Base-by-base conservation (phyloP, 2,113 vertebrate genomes). In the Emydura subglobosa region DNA sequence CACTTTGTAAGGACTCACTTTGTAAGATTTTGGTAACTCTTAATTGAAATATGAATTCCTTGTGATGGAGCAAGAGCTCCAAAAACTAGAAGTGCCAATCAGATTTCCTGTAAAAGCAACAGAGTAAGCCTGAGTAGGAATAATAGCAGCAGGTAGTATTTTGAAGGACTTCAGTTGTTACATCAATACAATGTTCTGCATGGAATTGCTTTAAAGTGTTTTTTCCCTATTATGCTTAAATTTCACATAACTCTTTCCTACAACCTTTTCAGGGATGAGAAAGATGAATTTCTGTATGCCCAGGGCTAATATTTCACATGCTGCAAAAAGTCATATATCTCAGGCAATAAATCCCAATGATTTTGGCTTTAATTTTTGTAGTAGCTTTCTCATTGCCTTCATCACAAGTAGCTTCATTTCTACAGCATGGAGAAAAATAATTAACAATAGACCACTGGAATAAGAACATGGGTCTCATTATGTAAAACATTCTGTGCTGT, bases 361-460 rank as follows among this genome's bases (percentile, higher is more conserved):
- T 57, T 80, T 54, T 81, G 54, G 39, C 49, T 81, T 44, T 61
- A n/a, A 0, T 61, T 84, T 7, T 72, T 7, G 25, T 24, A 68
- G 19, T 22, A 57, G 19, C 1, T 90, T 82, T 82, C 31, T 47
- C 82, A 27, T 55, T 86, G 24, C 4, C 39, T 88, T 16, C 7
- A 74, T 47, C 19, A 44, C 25, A 79, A 82, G 44, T 68, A 47
- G 7, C 2, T 72, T 81, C 2, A 54, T 83, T 83, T 82, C 80
- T 1, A 1, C 79, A 1, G 2, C 83, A 3, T 54, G 65, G 51
- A 65, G 22, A 79, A 1, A 1, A 72, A 6, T 42, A 55, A 25
- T 72, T 89, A 47, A 65, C 90, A 68, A 74, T 88, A 25, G 4
- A 42, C 1, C 6, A 47, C 88, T 80, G 19, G 94, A 95, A 83